Percentiles rank a stretch among this genome's conserved stretches.
phyloP scores from a whole-genome alignment of 2,888 invertebrate species.

The Rhagophthalmus giganteus region DNA sequence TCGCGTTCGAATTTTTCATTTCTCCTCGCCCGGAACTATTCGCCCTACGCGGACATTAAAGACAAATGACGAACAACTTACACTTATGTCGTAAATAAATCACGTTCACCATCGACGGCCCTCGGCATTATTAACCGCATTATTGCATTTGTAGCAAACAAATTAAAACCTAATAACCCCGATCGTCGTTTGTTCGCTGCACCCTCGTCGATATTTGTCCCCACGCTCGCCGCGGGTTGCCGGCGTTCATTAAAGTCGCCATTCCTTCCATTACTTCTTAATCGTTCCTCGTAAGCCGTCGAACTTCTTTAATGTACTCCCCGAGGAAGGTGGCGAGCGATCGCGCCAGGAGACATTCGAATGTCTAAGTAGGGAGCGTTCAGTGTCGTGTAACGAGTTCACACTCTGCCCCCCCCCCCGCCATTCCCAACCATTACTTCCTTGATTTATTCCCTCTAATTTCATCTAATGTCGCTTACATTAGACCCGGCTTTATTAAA shows the following conservation, averaged over 20 bases:
- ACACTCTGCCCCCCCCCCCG: conserved; percentile 33
- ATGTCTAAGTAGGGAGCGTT: conserved; percentile 13
- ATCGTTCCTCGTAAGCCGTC: background rate
- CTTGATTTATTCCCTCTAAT: conserved; percentile 37
- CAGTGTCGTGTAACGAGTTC: conserved; percentile 27
- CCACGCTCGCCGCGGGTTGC: background rate
- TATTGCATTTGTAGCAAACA: conserved; percentile 33
- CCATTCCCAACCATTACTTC: too few species aligned
- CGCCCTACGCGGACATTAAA: background rate
- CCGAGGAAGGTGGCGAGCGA: conserved; percentile 1
- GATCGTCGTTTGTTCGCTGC: conserved; percentile 1
- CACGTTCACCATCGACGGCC: too few species aligned
- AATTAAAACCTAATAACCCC: conserved; percentile 34
- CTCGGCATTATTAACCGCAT: conserved; percentile 32
- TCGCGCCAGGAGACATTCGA: conserved; percentile 13
- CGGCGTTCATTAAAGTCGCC: background rate
- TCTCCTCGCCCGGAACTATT: background rate
- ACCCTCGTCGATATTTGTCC: background rate
- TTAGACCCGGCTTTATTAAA: conserved; percentile 38
- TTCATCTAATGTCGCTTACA: conserved; percentile 36
- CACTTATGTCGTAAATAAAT: too few species aligned
- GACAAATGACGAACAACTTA: background rate
- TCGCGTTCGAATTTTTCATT: conserved; percentile 9
- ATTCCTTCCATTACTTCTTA: background rate
- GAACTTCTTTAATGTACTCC: background rate